phyloP scores from a whole-genome alignment of 2,113 vertebrate genomes.

The Micromys minutus region DNA sequence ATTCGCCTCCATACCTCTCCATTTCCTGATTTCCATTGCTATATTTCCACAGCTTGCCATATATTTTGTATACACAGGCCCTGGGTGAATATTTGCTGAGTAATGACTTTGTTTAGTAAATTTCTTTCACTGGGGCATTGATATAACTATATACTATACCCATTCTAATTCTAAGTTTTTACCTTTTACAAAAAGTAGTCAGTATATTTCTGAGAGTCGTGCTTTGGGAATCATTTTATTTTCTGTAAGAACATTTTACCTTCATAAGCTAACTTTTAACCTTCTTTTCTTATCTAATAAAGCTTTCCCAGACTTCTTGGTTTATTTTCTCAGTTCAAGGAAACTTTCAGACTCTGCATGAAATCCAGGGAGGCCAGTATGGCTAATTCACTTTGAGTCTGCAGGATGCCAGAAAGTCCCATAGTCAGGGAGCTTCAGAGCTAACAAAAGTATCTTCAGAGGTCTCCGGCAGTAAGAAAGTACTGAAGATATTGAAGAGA shows the following conservation, averaged over 20 bases:
- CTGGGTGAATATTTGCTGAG: background rate
- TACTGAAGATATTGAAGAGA: background rate
- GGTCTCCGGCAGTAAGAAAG: background rate
- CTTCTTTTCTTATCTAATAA: constrained; percentile 13
- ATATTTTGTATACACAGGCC: background rate
- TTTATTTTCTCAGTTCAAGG: background rate
- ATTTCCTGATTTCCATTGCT: background rate
- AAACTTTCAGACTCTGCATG: background rate
- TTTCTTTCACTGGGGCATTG: constrained; percentile 25
- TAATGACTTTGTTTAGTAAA: constrained; percentile 39
- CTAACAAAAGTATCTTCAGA: background rate
- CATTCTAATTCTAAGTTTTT: background rate
- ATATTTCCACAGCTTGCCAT: background rate
- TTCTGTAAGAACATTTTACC: constrained; percentile 28
- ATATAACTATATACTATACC: background rate
- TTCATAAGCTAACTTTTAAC: background rate
- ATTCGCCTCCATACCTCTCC: background rate
- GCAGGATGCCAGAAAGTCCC: background rate
- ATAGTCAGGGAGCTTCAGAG: background rate
- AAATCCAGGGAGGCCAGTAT: background rate
- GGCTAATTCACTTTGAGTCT: background rate
- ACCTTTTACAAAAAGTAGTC: background rate
- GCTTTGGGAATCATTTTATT: constrained; percentile 1
- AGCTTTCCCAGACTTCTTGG: background rate
- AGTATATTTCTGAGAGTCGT: background rate